A percentile compares a stretch with the other conserved stretches of the same genome.
phyloP scores from a whole-genome alignment of 2,113 vertebrate genomes.

The Eclectus roratus region DNA sequence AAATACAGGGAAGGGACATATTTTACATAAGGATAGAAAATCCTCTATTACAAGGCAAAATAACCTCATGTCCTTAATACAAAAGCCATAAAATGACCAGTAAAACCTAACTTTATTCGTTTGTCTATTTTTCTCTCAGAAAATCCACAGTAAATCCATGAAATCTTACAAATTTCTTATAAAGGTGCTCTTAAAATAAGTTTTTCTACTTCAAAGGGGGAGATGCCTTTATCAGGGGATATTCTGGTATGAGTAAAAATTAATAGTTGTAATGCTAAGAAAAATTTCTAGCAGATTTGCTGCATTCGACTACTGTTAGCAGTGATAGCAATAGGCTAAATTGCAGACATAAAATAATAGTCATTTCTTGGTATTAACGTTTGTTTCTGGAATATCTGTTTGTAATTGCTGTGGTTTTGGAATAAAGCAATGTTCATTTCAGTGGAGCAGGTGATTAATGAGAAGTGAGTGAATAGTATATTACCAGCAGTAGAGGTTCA shows the following conservation, averaged over 20 bases:
- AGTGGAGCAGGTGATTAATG: not conserved
- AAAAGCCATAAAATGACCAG: not conserved
- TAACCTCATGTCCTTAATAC: not conserved
- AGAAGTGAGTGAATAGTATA: not conserved
- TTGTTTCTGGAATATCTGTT: not conserved
- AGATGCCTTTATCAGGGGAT: not conserved
- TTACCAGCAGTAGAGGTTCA: not conserved
- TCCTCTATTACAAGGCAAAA: not conserved
- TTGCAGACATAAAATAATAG: not conserved
- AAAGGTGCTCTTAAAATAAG: not conserved
- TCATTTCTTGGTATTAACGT: not conserved
- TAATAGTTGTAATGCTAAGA: not conserved
- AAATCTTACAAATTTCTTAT: not conserved
- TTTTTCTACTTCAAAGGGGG: not conserved
- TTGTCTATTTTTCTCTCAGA: not conserved
- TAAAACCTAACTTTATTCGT: fast-evolving
- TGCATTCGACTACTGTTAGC: not conserved
- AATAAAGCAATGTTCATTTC: not conserved
- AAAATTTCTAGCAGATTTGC: not conserved
- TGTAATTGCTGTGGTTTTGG: not conserved
- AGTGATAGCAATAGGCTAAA: not conserved
- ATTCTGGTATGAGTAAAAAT: not conserved
- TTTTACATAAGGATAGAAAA: not conserved
- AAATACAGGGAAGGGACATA: not conserved
- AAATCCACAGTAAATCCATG: not conserved